Evolutionary conservation across 2,113 vertebrate genomes (phyloP).

Genomic region (Poeciliopsis retropinna): DNA sequence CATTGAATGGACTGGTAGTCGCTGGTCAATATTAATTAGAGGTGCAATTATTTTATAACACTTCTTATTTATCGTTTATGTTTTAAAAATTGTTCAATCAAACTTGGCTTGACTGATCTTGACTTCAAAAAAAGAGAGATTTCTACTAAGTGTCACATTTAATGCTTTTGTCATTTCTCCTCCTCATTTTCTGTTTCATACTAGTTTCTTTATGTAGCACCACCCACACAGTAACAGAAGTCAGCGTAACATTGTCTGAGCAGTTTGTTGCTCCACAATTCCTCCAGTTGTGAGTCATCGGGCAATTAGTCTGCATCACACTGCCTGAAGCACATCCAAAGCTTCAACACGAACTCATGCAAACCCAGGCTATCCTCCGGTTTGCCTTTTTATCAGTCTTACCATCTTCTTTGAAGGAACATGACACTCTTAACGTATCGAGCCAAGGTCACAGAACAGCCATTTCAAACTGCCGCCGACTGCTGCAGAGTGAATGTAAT

Average conservation of each 20-base stretch:
- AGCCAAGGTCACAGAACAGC: slow-evolving; percentile 76
- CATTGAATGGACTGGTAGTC: no score
- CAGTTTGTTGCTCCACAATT: slow-evolving; percentile 31
- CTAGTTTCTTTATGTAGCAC: slow-evolving; percentile 31
- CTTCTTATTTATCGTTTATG: background rate
- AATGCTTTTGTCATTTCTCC: background rate
- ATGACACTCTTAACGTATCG: slow-evolving; percentile 55
- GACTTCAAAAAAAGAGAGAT: no score
- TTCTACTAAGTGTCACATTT: background rate
- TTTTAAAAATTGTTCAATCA: background rate
- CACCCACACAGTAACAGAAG: slow-evolving; percentile 35
- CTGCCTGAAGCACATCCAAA: slow-evolving; percentile 36
- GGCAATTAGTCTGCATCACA: slow-evolving; percentile 54
- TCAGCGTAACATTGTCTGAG: slow-evolving; percentile 27
- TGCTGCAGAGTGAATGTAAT: slow-evolving; percentile 73
- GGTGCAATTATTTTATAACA: background rate
- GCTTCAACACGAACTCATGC: slow-evolving; percentile 34
- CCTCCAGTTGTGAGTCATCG: slow-evolving; percentile 55
- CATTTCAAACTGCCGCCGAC: slow-evolving; percentile 60
- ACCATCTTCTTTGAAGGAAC: slow-evolving; percentile 31
- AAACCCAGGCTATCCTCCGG: slow-evolving; percentile 29
- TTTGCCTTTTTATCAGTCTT: slow-evolving; percentile 34
- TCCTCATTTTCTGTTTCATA: slow-evolving; percentile 19
- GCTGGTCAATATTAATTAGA: background rate
- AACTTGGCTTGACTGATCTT: background rate